Conservation (phyloP, 1,140 invertebrate genomes). For the Listronotus oregonensis region DNA sequence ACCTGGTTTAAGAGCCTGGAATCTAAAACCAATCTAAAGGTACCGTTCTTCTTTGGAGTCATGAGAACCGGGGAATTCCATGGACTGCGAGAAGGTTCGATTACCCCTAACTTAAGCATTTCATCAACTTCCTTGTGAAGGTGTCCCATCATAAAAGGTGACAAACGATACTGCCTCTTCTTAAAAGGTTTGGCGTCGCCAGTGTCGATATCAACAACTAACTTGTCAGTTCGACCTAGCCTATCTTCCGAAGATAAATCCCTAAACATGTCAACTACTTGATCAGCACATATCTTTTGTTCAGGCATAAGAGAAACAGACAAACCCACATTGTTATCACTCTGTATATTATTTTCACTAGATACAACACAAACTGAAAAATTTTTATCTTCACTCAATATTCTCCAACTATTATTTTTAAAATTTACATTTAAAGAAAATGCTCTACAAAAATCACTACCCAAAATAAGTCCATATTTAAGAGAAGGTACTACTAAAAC, state of each 20-base stretch:
- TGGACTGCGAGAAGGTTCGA: conserved; percentile 30
- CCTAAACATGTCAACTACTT: too few species aligned
- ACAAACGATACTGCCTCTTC: conserved; percentile 23
- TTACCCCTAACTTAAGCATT: conserved; percentile 5
- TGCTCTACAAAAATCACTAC: conserved; percentile 4
- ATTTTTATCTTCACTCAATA: too few species aligned
- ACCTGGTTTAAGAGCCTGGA: conserved; percentile 41
- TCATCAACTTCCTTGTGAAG: conserved; percentile 20
- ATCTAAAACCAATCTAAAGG: conserved; percentile 33
- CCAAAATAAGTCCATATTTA: conserved; percentile 1
- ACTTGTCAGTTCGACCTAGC: too few species aligned
- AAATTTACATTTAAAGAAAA: too few species aligned
- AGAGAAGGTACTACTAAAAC: conserved; percentile 7
- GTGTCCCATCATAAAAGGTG: conserved; percentile 23
- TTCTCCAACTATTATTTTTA: too few species aligned
- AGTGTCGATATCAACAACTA: too few species aligned
- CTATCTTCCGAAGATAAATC: too few species aligned
- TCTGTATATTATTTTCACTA: too few species aligned
- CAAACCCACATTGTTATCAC: too few species aligned
- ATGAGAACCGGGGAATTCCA: conserved; percentile 30
- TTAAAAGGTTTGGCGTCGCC: conserved; percentile 19
- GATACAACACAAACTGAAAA: too few species aligned
- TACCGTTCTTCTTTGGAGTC: conserved; percentile 28
- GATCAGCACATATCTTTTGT: too few species aligned
- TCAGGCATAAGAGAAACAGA: too few species aligned